These are phyloP conservation scores for Gasteruption jaculator DNA, from an alignment of 2,888 invertebrate genomes.

Conservation along the genomic window DNA sequence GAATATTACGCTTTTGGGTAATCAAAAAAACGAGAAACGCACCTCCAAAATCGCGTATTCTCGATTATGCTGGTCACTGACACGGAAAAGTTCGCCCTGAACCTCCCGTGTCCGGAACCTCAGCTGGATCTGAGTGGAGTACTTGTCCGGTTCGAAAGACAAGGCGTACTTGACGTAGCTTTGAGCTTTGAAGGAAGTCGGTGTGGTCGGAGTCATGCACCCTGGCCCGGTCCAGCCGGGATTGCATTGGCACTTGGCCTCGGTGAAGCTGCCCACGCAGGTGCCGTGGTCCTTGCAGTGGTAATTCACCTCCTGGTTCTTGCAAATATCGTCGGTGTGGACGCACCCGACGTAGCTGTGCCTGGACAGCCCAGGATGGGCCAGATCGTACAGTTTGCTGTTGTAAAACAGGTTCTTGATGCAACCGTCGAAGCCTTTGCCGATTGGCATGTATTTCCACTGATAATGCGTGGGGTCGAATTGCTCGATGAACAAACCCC, in stretches of 20 bases:
- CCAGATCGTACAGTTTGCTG: constrained; percentile 91
- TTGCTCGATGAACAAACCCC: constrained; percentile 85
- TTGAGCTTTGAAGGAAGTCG: constrained; percentile 88
- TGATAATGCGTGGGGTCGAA: constrained; percentile 84
- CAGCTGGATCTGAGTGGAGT: constrained; percentile 88
- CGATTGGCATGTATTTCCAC: constrained; percentile 87
- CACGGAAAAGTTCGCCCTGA: constrained; percentile 89
- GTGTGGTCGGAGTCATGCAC: constrained; percentile 79
- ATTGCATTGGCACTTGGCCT: constrained; percentile 88
- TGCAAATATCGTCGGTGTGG: constrained; percentile 89
- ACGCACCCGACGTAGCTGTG: constrained; percentile 88
- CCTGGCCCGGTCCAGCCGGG: constrained; percentile 94
- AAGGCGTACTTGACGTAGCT: constrained; percentile 96
- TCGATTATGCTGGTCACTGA: constrained; percentile 89
- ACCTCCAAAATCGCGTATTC: constrained; percentile 88
- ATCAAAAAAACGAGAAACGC: constrained; percentile 19
- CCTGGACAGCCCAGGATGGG: constrained; percentile 83
- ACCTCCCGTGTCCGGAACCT: constrained; percentile 91
- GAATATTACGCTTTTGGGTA: constrained; percentile 1
- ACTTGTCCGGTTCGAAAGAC: constrained; percentile 89
- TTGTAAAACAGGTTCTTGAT: constrained; percentile 94
- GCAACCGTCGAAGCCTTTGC: constrained; percentile 93
- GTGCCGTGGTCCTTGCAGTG: constrained; percentile 92
- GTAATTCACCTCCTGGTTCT: constrained; percentile 78
- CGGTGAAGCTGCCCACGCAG: constrained; percentile 85